Conservation (phyloP, 2,113 vertebrate genomes). For the Gobius niger region DNA sequence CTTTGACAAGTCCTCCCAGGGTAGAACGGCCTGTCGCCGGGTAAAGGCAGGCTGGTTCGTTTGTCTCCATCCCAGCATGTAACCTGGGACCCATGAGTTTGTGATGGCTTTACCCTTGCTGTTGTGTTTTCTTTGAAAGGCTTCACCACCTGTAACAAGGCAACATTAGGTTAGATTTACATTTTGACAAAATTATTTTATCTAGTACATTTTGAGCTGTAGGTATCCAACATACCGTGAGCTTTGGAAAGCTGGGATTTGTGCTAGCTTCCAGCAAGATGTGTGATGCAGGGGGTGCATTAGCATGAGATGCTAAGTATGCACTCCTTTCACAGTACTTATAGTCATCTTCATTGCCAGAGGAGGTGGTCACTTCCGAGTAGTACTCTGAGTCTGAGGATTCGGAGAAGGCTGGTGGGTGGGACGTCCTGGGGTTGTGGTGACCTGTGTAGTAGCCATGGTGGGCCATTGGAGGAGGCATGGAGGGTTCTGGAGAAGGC, state of each 20-base stretch:
- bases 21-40: conserved; percentile 69
- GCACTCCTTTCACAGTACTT: conserved; percentile 71
- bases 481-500: conserved; percentile 66
- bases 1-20: conserved; percentile 70
- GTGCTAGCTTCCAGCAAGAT: conserved; percentile 86
- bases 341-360: conserved; percentile 76
- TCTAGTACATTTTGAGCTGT: neutral
- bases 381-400: conserved; percentile 82
- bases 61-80: conserved; percentile 73
- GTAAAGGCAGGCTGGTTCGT: conserved; percentile 59
- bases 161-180: conserved; percentile 15
- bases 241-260: conserved; percentile 82
- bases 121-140: conserved; percentile 77
- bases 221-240: conserved; percentile 73
- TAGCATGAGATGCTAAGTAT: conserved; percentile 66
- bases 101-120: conserved; percentile 59
- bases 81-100: conserved; percentile 67
- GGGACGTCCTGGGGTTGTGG: conserved; percentile 63
- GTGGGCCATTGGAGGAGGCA: conserved; percentile 76
- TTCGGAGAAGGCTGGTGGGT: conserved; percentile 77
- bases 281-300: conserved; percentile 64
- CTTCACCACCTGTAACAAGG: conserved; percentile 80
- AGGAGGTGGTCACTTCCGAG: conserved; percentile 79
- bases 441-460: conserved; percentile 78
- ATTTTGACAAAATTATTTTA: conserved; percentile 2